Conservation (phyloP, 2,113 vertebrate genomes). For the Percopsis transmontana region DNA sequence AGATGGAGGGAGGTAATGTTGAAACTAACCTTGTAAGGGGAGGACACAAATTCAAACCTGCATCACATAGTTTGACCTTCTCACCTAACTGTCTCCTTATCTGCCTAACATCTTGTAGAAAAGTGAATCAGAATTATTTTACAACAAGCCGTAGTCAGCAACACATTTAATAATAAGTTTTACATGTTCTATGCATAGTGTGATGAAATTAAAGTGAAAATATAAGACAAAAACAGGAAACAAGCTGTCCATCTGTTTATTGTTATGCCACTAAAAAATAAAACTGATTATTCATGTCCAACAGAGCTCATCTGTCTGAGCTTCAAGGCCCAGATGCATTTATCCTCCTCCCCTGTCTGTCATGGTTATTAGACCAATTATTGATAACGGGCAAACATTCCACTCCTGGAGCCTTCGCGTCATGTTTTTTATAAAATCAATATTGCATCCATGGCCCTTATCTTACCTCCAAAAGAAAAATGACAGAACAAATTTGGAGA, state of each 20-base stretch:
- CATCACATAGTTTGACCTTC: too few species aligned
- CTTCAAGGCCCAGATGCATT: slow-evolving; percentile 47
- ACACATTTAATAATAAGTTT: too few species aligned
- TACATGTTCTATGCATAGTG: too few species aligned
- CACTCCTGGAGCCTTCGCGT: slow-evolving; percentile 64
- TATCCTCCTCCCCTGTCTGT: slow-evolving; percentile 40
- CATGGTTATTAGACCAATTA: slow-evolving; percentile 82
- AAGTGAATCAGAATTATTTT: too few species aligned
- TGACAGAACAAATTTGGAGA: slow-evolving; percentile 69
- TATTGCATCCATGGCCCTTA: slow-evolving; percentile 61
- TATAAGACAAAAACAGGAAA: too few species aligned
- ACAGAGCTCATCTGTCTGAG: not conserved
- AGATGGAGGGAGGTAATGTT: not conserved
- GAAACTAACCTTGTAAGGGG: too few species aligned
- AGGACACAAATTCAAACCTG: not conserved
- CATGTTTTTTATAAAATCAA: slow-evolving; percentile 75
- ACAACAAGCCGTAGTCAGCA: too few species aligned
- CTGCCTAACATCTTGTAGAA: too few species aligned
- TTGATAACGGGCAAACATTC: slow-evolving; percentile 72
- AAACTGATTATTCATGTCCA: not conserved
- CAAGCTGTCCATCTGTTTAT: not conserved
- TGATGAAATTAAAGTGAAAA: too few species aligned
- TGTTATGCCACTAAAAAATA: not conserved
- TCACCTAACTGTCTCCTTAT: too few species aligned
- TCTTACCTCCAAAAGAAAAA: slow-evolving; percentile 65